These are phyloP conservation scores for Drosophila kurseongensis DNA, from an alignment of 1,140 invertebrate genomes.

Conservation along the genomic window DNA sequence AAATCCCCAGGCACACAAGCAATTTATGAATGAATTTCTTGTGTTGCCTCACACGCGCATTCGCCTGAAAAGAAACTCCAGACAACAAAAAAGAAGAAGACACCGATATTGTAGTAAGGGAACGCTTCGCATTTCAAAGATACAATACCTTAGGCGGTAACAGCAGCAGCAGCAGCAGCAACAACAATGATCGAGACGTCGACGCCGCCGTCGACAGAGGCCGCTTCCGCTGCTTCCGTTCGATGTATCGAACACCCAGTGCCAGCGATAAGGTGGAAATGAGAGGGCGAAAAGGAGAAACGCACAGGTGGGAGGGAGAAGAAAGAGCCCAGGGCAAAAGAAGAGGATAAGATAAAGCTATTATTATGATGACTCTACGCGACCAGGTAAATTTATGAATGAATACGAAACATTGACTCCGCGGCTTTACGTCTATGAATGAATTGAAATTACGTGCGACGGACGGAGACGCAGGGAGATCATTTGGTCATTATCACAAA, in stretches of 20 bases:
- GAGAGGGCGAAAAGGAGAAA: conserved; percentile 14
- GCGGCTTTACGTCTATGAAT: conserved; percentile 62
- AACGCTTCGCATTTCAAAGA: conserved; percentile 41
- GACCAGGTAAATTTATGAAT: conserved; percentile 83
- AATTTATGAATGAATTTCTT: conserved; percentile 84
- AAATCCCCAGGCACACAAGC: conserved; percentile 45
- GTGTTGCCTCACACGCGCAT: conserved; percentile 79
- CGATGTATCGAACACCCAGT: conserved; percentile 56
- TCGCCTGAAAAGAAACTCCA: conserved; percentile 62
- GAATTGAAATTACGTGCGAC: conserved; percentile 81
- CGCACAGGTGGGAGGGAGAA: conserved; percentile 8
- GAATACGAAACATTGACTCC: conserved; percentile 36
- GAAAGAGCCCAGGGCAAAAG: conserved; percentile 14
- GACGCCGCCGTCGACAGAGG: conserved; percentile 54
- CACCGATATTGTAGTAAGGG: conserved; percentile 55
- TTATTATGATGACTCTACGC: conserved; percentile 75
- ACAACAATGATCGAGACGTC: conserved; percentile 16
- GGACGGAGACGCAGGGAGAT: conserved; percentile 52
- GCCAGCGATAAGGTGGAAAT: conserved; percentile 23
- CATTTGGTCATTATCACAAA: conserved; percentile 83
- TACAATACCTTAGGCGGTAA: conserved; percentile 29
- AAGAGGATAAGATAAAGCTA: conserved; percentile 68
- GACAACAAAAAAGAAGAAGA: conserved; percentile 38
- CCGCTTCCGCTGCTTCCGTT: conserved; percentile 84
- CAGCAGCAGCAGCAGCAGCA: conserved; percentile 41